Conservation (phyloP, 1,140 invertebrate genomes). For the Lordiphosa clarofinis region DNA sequence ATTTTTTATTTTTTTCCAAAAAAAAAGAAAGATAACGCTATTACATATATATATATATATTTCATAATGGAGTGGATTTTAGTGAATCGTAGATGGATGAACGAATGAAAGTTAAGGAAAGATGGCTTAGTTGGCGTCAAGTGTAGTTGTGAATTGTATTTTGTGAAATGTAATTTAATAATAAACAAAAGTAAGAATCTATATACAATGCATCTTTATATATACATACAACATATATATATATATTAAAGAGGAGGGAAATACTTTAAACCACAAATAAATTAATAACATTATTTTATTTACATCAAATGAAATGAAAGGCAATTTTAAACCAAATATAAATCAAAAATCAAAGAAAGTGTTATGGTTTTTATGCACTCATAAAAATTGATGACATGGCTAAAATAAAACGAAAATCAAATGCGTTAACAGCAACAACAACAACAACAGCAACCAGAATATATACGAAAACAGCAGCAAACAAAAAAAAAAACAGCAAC, state of each 20-base stretch:
- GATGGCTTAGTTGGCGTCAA: constrained; percentile 63
- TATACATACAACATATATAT: constrained; percentile 21
- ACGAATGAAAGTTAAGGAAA: constrained; percentile 9
- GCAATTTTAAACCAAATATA: constrained; percentile 45
- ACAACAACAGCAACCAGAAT: constrained; percentile 20
- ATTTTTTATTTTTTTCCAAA: constrained; percentile 70
- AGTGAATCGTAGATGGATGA: constrained; percentile 18
- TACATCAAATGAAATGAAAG: constrained; percentile 44
- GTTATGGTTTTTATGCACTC: constrained; percentile 51
- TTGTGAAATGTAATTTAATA: constrained; percentile 79
- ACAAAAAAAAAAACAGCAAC: constrained; percentile 22
- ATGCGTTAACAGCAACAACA: constrained; percentile 46
- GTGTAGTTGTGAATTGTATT: constrained; percentile 80
- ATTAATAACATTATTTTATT: constrained; percentile 68
- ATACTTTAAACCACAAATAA: constrained; percentile 51
- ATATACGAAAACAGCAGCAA: constrained; percentile 37
- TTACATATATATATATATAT: constrained; percentile 33
- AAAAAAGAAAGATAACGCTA: constrained; percentile 39
- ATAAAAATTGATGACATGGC: constrained; percentile 27
- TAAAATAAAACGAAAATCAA: constrained; percentile 38
- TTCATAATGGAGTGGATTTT: constrained; percentile 62
- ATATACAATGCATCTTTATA: constrained; percentile 74
- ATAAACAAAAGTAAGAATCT: constrained; percentile 53
- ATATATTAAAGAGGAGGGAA: constrained; percentile 22
- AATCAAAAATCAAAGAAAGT: constrained; percentile 36